Base-by-base conservation (phyloP, 2,113 vertebrate species). In the Tamias sibiricus region DNA sequence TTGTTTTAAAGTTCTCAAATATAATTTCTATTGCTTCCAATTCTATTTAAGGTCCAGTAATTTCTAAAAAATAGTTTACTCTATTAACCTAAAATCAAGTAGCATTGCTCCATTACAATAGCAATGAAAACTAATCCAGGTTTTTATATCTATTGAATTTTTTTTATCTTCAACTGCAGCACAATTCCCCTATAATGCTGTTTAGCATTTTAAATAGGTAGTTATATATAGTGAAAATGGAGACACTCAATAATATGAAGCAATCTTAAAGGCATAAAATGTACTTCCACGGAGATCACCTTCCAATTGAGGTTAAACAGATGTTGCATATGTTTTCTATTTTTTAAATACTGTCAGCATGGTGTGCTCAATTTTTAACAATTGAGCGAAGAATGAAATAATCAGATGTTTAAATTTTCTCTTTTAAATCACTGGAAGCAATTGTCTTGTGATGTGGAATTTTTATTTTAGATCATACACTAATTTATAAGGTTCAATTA, bases 141-240 rank as follows among this genome's bases (percentile, higher is more conserved):
- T 79, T 96, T 97, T 95, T 91, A 80, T 37, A 57, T 49, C 35
- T 95, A 76, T 87, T 97, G 90, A 97, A 97, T 94, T 96, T 90
- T 52, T 49, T 90, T 95, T 16, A 54, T 91, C 77, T 97, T 94
- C 85, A 92, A 52, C 90, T 94, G 28, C 17, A 96, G 42, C 32
- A 8, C 30, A 79, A 77, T 87, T 11, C 24, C 17, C 10, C 54
- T 85, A 17, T 84, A 93, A 97, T 92, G 47, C 72, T 95, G 42
- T 69, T 91, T 62, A 72, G 49, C 28, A 74, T 81, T 88, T 97
- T 90, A 95, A 90, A 95, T 82, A 90, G 76, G 84, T 74, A 87
- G 95, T 87, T 97, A 88, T 75, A 30, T 90, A 80, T 82, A 62
- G 62, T 90, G 62, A 49, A 97, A 97, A 86, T 90, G 26, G 71